Evolutionary conservation across 2,797 vertebrate genomes (phyloP).

Genomic region (Gila robusta): DNA sequence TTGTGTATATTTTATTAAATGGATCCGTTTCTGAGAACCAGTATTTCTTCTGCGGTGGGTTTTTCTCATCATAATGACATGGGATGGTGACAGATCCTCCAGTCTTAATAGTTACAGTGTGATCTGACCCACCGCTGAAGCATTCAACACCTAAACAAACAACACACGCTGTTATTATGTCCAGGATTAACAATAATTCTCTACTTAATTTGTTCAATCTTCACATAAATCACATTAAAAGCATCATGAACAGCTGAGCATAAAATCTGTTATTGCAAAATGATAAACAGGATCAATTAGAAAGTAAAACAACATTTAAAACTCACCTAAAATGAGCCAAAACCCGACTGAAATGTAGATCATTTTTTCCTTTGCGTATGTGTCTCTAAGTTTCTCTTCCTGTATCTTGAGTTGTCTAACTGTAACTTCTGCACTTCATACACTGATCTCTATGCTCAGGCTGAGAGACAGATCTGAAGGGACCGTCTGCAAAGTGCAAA

Average conservation of each 20-base stretch:
- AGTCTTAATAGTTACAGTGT: background rate
- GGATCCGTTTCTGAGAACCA: background rate
- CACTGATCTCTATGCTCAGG: no score
- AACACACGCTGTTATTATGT: background rate
- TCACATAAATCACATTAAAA: background rate
- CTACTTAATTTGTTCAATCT: background rate
- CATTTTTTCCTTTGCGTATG: background rate
- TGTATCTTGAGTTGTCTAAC: background rate
- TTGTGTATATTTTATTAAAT: background rate
- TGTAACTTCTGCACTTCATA: background rate
- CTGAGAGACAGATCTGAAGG: no score
- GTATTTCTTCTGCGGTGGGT: slow-evolving; percentile 57
- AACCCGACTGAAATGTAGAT: background rate
- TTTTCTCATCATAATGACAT: slow-evolving; percentile 36
- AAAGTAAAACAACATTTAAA: background rate
- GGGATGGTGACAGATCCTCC: slow-evolving; percentile 52
- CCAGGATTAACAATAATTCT: background rate
- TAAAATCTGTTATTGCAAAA: background rate
- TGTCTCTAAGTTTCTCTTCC: background rate
- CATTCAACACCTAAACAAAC: background rate
- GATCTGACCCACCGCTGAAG: rapidly evolving
- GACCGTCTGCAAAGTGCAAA: no score
- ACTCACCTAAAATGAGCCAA: background rate
- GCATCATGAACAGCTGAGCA: background rate
- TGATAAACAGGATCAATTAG: background rate